phyloP scores from a whole-genome alignment of 2,888 invertebrate species.

The Cephus sareptanus region DNA sequence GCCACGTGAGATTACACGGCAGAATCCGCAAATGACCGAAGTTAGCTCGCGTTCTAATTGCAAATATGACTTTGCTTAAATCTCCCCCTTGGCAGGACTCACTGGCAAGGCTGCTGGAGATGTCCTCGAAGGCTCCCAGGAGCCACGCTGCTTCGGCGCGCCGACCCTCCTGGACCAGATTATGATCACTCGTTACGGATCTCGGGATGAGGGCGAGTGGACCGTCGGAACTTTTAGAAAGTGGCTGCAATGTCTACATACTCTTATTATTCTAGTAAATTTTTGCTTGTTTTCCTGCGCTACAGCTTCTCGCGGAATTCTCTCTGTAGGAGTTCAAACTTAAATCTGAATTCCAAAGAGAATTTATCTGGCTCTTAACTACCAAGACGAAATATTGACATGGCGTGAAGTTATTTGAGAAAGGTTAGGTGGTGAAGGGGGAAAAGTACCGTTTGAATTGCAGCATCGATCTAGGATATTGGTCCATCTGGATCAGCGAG shows the following conservation, averaged over 20 bases:
- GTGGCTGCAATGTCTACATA: too few species aligned
- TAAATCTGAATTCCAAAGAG: too few species aligned
- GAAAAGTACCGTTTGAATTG: background rate
- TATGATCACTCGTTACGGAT: background rate
- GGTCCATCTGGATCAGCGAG: background rate
- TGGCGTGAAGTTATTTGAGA: background rate
- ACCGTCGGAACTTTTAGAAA: too few species aligned
- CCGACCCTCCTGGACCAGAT: background rate
- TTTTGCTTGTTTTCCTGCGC: background rate
- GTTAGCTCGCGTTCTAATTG: conserved; percentile 58
- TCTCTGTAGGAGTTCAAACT: too few species aligned
- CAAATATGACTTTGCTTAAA: conserved; percentile 63
- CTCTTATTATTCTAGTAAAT: background rate
- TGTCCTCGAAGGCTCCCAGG: background rate
- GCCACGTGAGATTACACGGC: conserved; percentile 56
- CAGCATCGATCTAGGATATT: background rate
- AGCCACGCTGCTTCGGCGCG: background rate
- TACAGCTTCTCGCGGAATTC: background rate
- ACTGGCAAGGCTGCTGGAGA: background rate
- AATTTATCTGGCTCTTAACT: background rate
- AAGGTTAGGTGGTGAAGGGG: background rate
- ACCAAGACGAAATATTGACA: background rate
- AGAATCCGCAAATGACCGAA: conserved; percentile 58
- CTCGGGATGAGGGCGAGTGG: too few species aligned
- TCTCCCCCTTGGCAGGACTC: conserved; percentile 36